Base-by-base conservation (phyloP, 2,888 invertebrate species). In the Hoplodrina blanda region DNA sequence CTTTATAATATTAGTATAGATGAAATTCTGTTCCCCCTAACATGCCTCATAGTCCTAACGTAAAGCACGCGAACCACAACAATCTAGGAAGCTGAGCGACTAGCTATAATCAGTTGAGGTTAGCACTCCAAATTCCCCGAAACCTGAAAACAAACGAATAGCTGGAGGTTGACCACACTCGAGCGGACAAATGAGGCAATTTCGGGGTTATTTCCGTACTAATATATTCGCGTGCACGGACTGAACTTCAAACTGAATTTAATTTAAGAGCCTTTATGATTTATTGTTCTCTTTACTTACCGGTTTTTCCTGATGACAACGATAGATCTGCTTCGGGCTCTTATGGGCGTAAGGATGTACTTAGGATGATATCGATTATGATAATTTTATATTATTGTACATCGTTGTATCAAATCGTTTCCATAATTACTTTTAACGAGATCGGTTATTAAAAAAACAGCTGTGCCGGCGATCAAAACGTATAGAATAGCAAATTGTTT, bases 141-240 rank as follows among this genome's bases (percentile, higher is more conserved):
- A 30, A 46, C 37, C 50, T 37, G 49, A 44, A 64, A 61, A 62
- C 54, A 54, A 62, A 57, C 44, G 30, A 52, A 62, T 49, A 33
- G 2, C 44, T 25, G n/a, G 2, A 17, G 46, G 46, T 46, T 46
- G 15, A 1, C 46, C 15, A 46, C 46, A 46, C 46, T 46, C 6
- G 17, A 17, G 17, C 46, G 46, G 46, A 46, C 46, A 46, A 46
- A 46, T 46, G 46, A 41, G 41, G 41, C 41, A 11, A 4, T 41
- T 41, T 41, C 10, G 17, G 17, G 17, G 46, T 17, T 46, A 46
- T 46, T 15, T 46, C 46, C 46, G 46, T 17, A 46, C 46, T 46
- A 46, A 46, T 46, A 46, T 46, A 46, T 46, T 46, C 46, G 17
- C 46, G 6, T 46, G 46, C 46, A 46, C 46, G 46, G 44, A 15